Evolutionary conservation across 1,140 invertebrate genomes (phyloP).

Genomic region (Rhagoletis pomonella): DNA sequence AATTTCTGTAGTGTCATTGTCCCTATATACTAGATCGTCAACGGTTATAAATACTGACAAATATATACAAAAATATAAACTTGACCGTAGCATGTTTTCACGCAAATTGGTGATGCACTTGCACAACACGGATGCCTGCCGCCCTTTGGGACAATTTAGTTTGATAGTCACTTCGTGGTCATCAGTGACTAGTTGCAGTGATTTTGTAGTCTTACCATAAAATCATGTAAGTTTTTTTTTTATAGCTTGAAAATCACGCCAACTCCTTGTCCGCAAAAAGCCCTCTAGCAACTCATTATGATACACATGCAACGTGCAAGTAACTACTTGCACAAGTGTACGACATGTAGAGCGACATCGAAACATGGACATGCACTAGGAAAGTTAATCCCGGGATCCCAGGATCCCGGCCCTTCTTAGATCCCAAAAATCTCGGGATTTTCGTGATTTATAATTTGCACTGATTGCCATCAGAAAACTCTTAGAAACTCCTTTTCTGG

Average conservation of each 20-base stretch:
- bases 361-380: not conserved
- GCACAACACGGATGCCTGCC: not conserved
- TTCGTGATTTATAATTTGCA: no score
- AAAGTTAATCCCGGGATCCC: no score
- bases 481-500: no score
- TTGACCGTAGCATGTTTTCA: no score
- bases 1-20: no score
- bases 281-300: not conserved
- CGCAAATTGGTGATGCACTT: not conserved
- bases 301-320: not conserved
- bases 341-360: not conserved
- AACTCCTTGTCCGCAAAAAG: not conserved
- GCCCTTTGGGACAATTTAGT: not conserved
- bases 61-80: no score
- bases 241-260: not conserved
- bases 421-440: no score
- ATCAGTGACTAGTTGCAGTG: not conserved
- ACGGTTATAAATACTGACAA: no score
- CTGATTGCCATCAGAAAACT: no score
- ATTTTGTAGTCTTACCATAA: not conserved
- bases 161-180: not conserved
- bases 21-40: no score
- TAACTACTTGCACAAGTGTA: slow-evolving; percentile 11
- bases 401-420: no score
- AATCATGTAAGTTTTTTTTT: not conserved